Evolutionary conservation across 2,888 invertebrate species (phyloP), one percentile per base, ranked within the genome.

Genomic region (Coleophora flavipennella): DNA sequence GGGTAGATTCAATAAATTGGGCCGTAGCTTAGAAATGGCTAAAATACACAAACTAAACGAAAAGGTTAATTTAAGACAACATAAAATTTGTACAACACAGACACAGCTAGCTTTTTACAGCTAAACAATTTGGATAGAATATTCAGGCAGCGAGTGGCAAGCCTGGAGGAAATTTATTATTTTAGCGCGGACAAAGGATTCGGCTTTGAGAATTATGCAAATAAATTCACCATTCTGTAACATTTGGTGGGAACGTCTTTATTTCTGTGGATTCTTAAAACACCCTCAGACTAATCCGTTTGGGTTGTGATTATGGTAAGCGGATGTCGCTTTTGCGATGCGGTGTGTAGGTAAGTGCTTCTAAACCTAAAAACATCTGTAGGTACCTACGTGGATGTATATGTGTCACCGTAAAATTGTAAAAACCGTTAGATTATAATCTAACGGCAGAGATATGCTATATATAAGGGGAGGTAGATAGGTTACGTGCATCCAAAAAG

Each of bases 171-270:
- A 76, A 81, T 83, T 81, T 80, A 81, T 81, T 81, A 79, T 79
- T 79, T 78, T 56, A 71, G 67, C 67, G 68, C 78, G 78, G 80
- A 78, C 80, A 81, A 80, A 79, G 77, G 81, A 76, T 79, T 81
- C 73, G 78, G 73, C 77, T 79, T 74, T 72, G 68, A 71, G 79
- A 83, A 77, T 79, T 83, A 83, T 81, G 80, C 80, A 83, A 83
- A 83, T 83, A 80, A 79, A 81, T 81, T 81, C 80, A 76, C 78
- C 78, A 79, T 78, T 79, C 73, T 77, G 83, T 79, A 81, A 83
- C 83, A 83, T 80, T 83, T 83, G 83, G 80, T 77, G 70, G 69
- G 65, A 79, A 81, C 78, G 80, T 78, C 79, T 79, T 80, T 79
- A 80, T 80, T 79, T 79, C 68, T 64, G 72, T 69, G 67, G 74